Evolutionary conservation across 2,888 invertebrate genomes (phyloP).

Genomic region (Mythimna albipuncta): DNA sequence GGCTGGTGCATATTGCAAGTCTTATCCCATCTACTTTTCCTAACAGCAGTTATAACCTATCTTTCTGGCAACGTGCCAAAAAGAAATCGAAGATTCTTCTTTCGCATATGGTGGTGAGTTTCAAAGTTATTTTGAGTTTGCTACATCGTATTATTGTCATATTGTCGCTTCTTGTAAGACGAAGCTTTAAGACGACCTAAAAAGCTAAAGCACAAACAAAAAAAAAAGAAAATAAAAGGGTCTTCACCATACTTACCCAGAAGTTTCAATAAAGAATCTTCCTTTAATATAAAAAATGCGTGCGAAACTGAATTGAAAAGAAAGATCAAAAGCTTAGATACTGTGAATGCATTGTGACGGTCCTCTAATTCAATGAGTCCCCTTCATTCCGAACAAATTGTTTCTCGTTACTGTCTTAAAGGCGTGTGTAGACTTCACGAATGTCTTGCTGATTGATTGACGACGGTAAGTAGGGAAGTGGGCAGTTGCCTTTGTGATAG

Average conservation of each 20-base stretch:
- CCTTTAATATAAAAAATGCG: conserved; percentile 22
- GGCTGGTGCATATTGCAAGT: no score
- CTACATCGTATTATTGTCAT: neutral
- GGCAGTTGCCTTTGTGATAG: conserved; percentile 23
- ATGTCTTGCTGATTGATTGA: conserved; percentile 49
- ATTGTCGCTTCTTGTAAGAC: neutral
- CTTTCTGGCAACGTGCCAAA: no score
- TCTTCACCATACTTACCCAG: neutral
- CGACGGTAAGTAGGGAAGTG: conserved; percentile 18
- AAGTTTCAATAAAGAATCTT: conserved; percentile 23
- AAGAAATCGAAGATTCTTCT: no score
- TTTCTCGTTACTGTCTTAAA: conserved; percentile 58
- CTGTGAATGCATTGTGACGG: conserved; percentile 46
- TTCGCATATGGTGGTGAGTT: no score
- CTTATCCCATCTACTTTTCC: no score
- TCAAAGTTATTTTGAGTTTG: neutral
- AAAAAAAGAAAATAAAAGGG: neutral
- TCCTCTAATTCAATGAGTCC: conserved; percentile 45
- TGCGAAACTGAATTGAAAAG: conserved; percentile 29
- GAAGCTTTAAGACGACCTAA: neutral
- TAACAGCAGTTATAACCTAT: no score
- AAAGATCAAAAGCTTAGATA: conserved; percentile 42
- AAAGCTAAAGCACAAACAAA: conserved; percentile 1
- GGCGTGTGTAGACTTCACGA: conserved; percentile 46
- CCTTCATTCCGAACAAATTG: conserved; percentile 54